Conservation (phyloP, 1,140 invertebrate genomes). For the Ectropis grisescens region DNA sequence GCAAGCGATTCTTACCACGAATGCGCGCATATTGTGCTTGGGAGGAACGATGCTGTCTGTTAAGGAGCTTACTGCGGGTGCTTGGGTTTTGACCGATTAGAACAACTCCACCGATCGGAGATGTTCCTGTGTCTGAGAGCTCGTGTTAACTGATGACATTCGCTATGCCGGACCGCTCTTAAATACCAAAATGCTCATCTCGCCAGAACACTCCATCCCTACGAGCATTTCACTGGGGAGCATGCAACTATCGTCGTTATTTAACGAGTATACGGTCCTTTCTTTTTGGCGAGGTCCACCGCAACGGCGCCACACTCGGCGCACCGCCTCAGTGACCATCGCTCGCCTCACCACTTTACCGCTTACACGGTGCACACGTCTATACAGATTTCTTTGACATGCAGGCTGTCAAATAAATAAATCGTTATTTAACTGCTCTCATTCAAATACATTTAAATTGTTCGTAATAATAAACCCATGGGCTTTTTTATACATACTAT, state of each 20-base stretch:
- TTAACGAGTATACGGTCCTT: slow-evolving; percentile 61
- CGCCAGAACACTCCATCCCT: slow-evolving; percentile 59
- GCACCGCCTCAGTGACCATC: slow-evolving; percentile 43
- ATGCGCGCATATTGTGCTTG: slow-evolving; percentile 58
- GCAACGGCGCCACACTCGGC: slow-evolving; percentile 41
- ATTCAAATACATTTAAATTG: too few species aligned
- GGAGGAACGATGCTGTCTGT: slow-evolving; percentile 13
- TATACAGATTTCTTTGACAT: too few species aligned
- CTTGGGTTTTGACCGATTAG: slow-evolving; percentile 10
- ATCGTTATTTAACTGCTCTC: too few species aligned
- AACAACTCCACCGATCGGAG: slow-evolving; percentile 45
- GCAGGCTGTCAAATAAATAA: too few species aligned
- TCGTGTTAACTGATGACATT: slow-evolving; percentile 65
- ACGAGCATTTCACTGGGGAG: slow-evolving; percentile 61
- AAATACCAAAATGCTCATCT: slow-evolving; percentile 65
- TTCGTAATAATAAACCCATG: too few species aligned
- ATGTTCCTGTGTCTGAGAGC: slow-evolving; percentile 53
- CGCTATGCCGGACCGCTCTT: slow-evolving; percentile 56
- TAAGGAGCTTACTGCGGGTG: slow-evolving; percentile 25
- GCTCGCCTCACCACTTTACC: slow-evolving; percentile 24
- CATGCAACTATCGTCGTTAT: slow-evolving; percentile 65
- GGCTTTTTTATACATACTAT: too few species aligned
- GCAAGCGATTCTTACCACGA: slow-evolving; percentile 52
- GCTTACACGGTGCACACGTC: not conserved
- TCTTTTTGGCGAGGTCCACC: slow-evolving; percentile 53